These are phyloP conservation scores for Triplophysa tibetana DNA, from an alignment of 2,113 vertebrate species.

Conservation along the genomic window DNA sequence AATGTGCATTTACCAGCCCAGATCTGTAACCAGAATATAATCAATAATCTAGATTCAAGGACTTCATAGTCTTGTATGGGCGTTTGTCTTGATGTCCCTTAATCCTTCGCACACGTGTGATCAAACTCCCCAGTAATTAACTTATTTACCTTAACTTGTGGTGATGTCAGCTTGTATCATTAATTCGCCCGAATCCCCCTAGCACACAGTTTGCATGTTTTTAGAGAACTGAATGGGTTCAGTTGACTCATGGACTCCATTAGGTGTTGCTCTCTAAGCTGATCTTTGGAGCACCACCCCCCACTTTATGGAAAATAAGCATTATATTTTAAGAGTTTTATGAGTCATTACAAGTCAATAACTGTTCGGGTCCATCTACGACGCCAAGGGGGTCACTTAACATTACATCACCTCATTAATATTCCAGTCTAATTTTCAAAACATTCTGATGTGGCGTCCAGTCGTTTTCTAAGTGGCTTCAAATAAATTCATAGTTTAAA, in stretches of 20 bases:
- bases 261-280: constrained; percentile 33
- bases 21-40: neutral
- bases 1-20: too few relatives aligned
- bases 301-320: neutral
- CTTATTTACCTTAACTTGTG: constrained; percentile 24
- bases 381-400: too few relatives aligned
- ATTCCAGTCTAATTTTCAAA: too few relatives aligned
- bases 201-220: constrained; percentile 53
- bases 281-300: neutral
- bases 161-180: constrained; percentile 60
- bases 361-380: too few relatives aligned
- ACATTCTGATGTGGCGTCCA: too few relatives aligned
- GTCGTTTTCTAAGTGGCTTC: neutral
- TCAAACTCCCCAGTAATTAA: constrained; percentile 25
- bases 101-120: neutral
- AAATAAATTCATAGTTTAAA: neutral
- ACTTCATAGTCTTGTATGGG: constrained; percentile 69
- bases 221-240: constrained; percentile 38
- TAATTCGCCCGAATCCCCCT: constrained; percentile 49
- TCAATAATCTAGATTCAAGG: constrained; percentile 45
- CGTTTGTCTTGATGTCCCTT: constrained; percentile 58
- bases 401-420: too few relatives aligned
- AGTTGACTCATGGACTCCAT: constrained; percentile 44
- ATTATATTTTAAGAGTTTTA: too few relatives aligned
- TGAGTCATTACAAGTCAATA: too few relatives aligned